Conservation (phyloP, 2,797 vertebrate species). For the Diceros bicornis region DNA sequence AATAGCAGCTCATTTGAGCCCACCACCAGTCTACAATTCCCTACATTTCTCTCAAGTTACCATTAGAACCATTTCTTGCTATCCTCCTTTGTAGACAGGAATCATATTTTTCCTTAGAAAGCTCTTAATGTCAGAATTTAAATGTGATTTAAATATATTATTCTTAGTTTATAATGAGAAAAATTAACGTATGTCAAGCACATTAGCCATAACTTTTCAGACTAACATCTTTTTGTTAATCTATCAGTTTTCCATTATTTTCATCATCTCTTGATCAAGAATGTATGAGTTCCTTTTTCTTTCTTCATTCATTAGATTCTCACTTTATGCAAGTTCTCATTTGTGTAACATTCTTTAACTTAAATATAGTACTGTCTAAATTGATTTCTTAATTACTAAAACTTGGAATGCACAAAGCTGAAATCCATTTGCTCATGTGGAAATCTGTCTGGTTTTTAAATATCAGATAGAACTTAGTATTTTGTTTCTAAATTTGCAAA, state of each 20-base stretch:
- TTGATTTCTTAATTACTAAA: background rate
- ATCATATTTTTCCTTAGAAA: background rate
- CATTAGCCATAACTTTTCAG: background rate
- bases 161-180: background rate
- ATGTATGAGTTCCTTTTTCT: background rate
- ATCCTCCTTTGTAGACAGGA: background rate
- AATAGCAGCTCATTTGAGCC: fast-evolving
- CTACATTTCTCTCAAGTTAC: background rate
- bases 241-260: background rate
- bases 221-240: background rate
- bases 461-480: background rate
- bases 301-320: background rate
- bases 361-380: background rate
- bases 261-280: background rate
- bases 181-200: background rate
- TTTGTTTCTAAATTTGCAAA: background rate
- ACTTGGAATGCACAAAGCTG: background rate
- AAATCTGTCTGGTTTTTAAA: background rate
- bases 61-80: background rate
- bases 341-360: background rate
- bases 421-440: background rate
- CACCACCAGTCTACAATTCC: fast-evolving
- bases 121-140: background rate
- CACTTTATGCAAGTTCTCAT: background rate
- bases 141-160: background rate